These are phyloP conservation scores for Nasonia oneida DNA, from an alignment of 2,888 invertebrate genomes.

Conservation along the genomic window DNA sequence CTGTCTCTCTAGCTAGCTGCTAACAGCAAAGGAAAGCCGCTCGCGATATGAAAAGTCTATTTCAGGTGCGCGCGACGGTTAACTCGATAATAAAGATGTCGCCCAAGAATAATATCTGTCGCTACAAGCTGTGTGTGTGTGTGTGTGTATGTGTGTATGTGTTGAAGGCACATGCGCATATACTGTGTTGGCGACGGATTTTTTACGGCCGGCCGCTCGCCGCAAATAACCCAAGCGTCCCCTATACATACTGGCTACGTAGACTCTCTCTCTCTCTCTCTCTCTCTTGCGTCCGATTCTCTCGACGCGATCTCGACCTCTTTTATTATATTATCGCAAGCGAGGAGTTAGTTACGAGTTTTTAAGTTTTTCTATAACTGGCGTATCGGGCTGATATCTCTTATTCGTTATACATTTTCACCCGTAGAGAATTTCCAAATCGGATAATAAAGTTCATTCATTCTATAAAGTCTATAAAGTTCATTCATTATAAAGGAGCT, in stretches of 20 bases:
- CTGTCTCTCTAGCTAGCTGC: slow-evolving; percentile 21
- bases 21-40: slow-evolving; percentile 19
- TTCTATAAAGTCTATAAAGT: too few relatives aligned
- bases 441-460: too few relatives aligned
- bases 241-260: background rate
- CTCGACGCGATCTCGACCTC: background rate
- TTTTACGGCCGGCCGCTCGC: slow-evolving; percentile 50
- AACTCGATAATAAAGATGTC: slow-evolving; percentile 60
- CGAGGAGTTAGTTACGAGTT: background rate
- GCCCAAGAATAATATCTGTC: slow-evolving; percentile 42
- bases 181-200: slow-evolving; percentile 40
- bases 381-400: too few relatives aligned
- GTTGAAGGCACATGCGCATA: background rate
- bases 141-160: background rate
- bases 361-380: too few relatives aligned
- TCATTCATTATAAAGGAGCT: too few relatives aligned
- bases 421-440: too few relatives aligned
- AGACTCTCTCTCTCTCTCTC: background rate
- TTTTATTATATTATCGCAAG: slow-evolving; percentile 28
- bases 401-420: too few relatives aligned
- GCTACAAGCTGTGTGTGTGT: background rate
- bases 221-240: slow-evolving; percentile 50
- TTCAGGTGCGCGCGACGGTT: slow-evolving; percentile 54
- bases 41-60: slow-evolving; percentile 56
- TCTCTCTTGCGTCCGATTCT: background rate